These are phyloP conservation scores for Campoplex nolae DNA, from an alignment of 2,888 invertebrate genomes.

Conservation along the genomic window DNA sequence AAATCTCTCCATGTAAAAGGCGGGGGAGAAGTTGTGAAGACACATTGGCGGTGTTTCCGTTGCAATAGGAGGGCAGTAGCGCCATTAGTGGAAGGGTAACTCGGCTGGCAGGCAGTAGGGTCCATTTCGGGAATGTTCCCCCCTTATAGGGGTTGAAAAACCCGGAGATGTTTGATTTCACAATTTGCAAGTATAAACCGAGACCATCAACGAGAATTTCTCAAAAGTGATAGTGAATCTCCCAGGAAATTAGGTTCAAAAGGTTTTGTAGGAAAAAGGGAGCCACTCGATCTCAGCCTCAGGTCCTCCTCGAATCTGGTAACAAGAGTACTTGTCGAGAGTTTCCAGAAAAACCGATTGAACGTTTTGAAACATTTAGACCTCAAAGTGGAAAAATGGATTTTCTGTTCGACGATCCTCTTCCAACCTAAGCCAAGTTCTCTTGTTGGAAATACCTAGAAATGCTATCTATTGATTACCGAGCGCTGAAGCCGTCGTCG, in stretches of 20 bases:
- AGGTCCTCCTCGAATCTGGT: not conserved
- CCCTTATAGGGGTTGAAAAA: not conserved
- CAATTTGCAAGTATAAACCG: slow-evolving; percentile 5
- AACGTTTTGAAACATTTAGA: not conserved
- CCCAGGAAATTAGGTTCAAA: not conserved
- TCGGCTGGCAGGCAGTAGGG: slow-evolving; percentile 9
- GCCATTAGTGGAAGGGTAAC: slow-evolving; percentile 21
- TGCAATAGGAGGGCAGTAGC: slow-evolving; percentile 22
- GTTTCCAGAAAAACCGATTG: not conserved
- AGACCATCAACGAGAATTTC: not conserved
- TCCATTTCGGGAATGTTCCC: not conserved
- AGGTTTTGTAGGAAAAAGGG: not conserved
- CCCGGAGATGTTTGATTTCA: slow-evolving; percentile 1
- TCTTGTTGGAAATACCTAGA: not conserved
- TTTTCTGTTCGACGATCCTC: not conserved
- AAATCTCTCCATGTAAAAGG: not conserved
- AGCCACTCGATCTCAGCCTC: not conserved
- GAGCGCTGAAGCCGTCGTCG: slow-evolving; percentile 75
- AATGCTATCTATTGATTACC: slow-evolving; percentile 75
- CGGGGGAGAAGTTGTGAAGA: slow-evolving; percentile 22
- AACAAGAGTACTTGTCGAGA: not conserved
- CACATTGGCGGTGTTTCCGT: slow-evolving; percentile 42
- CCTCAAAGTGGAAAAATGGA: not conserved
- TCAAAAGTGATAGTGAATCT: not conserved
- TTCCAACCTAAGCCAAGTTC: not conserved